Evolutionary conservation across 2,113 vertebrate species (phyloP), one percentile per base, ranked within the genome.

Genomic region (Irena cyanogastra): DNA sequence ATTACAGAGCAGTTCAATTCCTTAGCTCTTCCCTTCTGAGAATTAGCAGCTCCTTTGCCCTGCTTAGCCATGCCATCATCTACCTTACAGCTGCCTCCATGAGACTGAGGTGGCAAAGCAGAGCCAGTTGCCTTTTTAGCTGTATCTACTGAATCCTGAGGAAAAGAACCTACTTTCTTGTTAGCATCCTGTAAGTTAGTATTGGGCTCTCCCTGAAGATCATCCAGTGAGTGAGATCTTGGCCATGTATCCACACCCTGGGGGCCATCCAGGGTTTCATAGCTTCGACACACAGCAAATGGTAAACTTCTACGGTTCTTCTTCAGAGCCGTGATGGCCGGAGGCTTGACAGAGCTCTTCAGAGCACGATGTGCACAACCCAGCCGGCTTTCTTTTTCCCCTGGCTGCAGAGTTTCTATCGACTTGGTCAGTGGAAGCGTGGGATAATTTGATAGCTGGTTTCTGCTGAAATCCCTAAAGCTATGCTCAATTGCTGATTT

Each of bases 151-250:
- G 83, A 87, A 93, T 70, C 94, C 95, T 96, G 96, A 94, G 97
- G 76, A 87, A 88, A 81, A 65, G 91, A 81, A 47, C 65, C 89
- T 53, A 90, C 65, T 81, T 74, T 97, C 90, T 98, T 97, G 45
- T 97, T 90, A 66, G 83, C 33, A 10, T 78, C 94, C 42, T 96
- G 97, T 42, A 84, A 85, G 31, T 72, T 76, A 27, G 90, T 61
- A 56, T 63, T 89, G 69, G 95, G 47, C 60, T 98, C 98, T 95
- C 98, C 98, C 76, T 98, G 98, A 76, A 99, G 98, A 95, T 99
- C 98, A n/a, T 99, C 99, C 83, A 99, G 97, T 10, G 99, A 99
- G 65, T 98, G 99, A 71, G 99, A 99, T 35, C 99, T 98, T 87
- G 98, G 99, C 98, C 98, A 99, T 0, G 90, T 20, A 14, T 97